A percentile compares a stretch with the other conserved stretches of the same genome.
Conservation (phyloP, 2,888 invertebrate genomes). For the Eulithis prunata region DNA sequence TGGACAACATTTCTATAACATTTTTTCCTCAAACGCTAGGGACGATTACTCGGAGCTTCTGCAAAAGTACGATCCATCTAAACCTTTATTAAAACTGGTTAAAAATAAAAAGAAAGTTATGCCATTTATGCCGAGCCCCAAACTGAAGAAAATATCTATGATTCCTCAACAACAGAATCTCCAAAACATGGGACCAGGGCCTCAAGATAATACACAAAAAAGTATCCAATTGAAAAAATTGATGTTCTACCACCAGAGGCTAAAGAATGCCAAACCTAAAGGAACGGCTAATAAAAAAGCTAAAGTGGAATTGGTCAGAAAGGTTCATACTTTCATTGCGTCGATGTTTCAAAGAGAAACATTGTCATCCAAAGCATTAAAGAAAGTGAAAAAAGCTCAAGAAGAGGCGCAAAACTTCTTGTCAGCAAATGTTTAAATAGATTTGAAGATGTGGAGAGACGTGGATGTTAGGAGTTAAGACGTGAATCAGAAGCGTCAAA, state of each 20-base stretch:
- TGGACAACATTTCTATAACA: slow-evolving; percentile 76
- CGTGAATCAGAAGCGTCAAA: slow-evolving; percentile 48
- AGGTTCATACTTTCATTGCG: slow-evolving; percentile 56
- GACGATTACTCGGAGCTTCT: slow-evolving; percentile 70
- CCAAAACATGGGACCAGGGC: slow-evolving; percentile 32
- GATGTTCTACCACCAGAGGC: slow-evolving; percentile 53
- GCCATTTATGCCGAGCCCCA: slow-evolving; percentile 46
- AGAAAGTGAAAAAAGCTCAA: slow-evolving; percentile 64
- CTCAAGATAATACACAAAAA: slow-evolving; percentile 25
- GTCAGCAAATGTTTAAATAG: slow-evolving; percentile 61
- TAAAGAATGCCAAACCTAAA: slow-evolving; percentile 51
- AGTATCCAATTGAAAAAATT: slow-evolving; percentile 48
- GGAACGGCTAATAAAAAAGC: slow-evolving; percentile 54
- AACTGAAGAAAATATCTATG: slow-evolving; percentile 45
- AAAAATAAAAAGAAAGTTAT: slow-evolving; percentile 53
- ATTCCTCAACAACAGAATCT: slow-evolving; percentile 44
- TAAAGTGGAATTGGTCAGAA: slow-evolving; percentile 51
- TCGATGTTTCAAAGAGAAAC: slow-evolving; percentile 50
- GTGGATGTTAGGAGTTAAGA: slow-evolving; percentile 38
- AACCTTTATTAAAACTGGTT: slow-evolving; percentile 36
- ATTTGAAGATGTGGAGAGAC: slow-evolving; percentile 40
- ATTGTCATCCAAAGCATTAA: slow-evolving; percentile 57
- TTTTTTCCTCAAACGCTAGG: slow-evolving; percentile 77
- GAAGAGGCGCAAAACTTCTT: slow-evolving; percentile 66
- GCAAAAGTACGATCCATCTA: slow-evolving; percentile 56